phyloP scores from a whole-genome alignment of 2,113 vertebrate species.

The Artemisiospiza belli region DNA sequence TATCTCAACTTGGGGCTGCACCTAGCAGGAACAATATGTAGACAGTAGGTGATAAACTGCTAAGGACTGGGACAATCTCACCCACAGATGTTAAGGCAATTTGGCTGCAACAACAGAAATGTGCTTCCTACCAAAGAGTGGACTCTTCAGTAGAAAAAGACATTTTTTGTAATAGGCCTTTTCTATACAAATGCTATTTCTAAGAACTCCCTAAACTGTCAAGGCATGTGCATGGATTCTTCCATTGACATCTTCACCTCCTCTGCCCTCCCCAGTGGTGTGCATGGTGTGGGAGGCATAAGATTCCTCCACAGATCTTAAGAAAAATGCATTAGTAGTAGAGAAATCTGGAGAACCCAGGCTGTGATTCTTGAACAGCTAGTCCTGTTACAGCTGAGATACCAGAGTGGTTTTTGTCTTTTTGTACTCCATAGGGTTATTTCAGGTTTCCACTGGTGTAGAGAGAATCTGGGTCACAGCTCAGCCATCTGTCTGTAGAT shows the following conservation, averaged over 20 bases:
- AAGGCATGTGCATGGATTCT: background rate
- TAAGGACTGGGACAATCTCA: background rate
- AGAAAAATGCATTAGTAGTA: background rate
- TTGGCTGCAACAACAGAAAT: background rate
- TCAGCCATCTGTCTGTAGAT: constrained; percentile 37
- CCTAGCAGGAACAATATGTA: background rate
- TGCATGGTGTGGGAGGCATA: background rate
- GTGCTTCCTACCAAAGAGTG: background rate
- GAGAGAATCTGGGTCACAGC: constrained; percentile 45
- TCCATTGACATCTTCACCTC: background rate
- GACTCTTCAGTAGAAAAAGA: background rate
- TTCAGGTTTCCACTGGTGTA: constrained; percentile 29
- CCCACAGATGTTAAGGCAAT: background rate
- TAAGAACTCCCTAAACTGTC: background rate
- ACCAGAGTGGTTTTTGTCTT: background rate
- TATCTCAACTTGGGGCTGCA: background rate
- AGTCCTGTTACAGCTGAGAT: background rate
- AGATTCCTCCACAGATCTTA: background rate
- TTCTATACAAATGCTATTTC: background rate
- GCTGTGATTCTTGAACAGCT: background rate
- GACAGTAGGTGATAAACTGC: background rate
- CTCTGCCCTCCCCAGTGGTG: background rate
- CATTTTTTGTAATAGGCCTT: background rate
- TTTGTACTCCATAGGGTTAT: constrained; percentile 1
- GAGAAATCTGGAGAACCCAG: background rate